These are phyloP conservation scores for Synanthedon vespiformis DNA, from an alignment of 2,888 invertebrate species.

Conservation along the genomic window DNA sequence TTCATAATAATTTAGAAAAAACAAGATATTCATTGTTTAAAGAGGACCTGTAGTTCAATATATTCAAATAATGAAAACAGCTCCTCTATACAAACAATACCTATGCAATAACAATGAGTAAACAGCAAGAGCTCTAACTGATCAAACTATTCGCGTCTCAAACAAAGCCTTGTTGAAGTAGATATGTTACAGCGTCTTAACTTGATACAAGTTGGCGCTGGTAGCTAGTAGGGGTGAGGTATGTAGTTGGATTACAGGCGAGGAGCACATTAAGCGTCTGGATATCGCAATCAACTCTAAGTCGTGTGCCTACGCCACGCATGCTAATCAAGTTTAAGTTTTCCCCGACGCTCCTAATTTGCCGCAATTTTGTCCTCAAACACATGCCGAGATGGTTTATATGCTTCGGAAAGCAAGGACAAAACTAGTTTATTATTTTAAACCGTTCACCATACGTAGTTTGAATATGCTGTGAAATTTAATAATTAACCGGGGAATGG, in stretches of 20 bases:
- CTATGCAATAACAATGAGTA: no score
- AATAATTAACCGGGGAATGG: neutral
- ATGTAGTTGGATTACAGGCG: slow-evolving; percentile 12
- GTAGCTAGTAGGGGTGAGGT: neutral
- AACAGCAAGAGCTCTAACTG: neutral
- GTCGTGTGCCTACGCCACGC: slow-evolving; percentile 9
- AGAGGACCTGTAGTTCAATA: no score
- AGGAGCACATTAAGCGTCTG: slow-evolving; percentile 18
- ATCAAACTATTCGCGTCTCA: neutral
- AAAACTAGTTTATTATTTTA: neutral
- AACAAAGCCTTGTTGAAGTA: neutral
- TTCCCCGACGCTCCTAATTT: slow-evolving; percentile 10
- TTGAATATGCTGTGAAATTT: neutral
- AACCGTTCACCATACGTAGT: neutral
- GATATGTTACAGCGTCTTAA: neutral
- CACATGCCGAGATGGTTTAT: slow-evolving; percentile 1
- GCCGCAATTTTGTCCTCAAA: neutral
- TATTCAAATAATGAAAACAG: no score
- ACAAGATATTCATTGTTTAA: no score
- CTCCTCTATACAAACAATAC: no score
- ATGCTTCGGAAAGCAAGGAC: slow-evolving; percentile 4
- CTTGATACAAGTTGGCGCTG: neutral
- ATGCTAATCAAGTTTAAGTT: slow-evolving; percentile 25
- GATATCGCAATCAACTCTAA: slow-evolving; percentile 21
- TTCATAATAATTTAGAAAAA: no score